Percentiles rank a stretch among this genome's conserved stretches.
Evolutionary conservation across 1,140 invertebrate species (phyloP).

Genomic region (Leguminivora glycinivorella): DNA sequence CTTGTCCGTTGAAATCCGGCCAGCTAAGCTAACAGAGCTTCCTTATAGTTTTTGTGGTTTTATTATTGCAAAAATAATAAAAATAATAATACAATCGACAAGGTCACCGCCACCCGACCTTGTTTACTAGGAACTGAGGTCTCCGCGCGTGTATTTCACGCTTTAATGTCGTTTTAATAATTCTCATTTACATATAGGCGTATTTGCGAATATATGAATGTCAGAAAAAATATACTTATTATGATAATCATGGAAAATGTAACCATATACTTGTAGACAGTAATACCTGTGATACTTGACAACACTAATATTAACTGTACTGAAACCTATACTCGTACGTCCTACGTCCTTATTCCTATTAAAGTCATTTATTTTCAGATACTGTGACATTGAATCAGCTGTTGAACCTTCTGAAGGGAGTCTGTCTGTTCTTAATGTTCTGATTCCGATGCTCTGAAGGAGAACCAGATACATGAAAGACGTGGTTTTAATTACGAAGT

Average conservation of each 20-base stretch:
- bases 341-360: too few relatives aligned
- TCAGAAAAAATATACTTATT: background rate
- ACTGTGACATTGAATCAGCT: too few relatives aligned
- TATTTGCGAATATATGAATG: slow-evolving; percentile 20
- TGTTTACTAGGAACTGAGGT: slow-evolving; percentile 73
- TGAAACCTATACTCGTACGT: too few relatives aligned
- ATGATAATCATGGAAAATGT: background rate
- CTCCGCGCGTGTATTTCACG: slow-evolving; percentile 57
- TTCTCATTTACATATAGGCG: slow-evolving; percentile 35
- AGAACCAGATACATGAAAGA: too few relatives aligned
- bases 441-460: too few relatives aligned
- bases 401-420: too few relatives aligned
- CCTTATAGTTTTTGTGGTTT: slow-evolving; percentile 69
- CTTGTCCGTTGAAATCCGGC: background rate
- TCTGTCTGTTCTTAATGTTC: too few relatives aligned
- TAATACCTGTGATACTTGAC: background rate
- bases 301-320: background rate
- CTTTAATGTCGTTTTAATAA: slow-evolving; percentile 32
- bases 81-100: slow-evolving; percentile 68
- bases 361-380: too few relatives aligned
- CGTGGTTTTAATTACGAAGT: too few relatives aligned
- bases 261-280: background rate
- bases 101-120: slow-evolving; percentile 70
- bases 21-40: slow-evolving; percentile 46
- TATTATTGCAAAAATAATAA: slow-evolving; percentile 51